Base-by-base conservation (phyloP, 2,888 invertebrate species). In the Oxyteleia sp. region DNA sequence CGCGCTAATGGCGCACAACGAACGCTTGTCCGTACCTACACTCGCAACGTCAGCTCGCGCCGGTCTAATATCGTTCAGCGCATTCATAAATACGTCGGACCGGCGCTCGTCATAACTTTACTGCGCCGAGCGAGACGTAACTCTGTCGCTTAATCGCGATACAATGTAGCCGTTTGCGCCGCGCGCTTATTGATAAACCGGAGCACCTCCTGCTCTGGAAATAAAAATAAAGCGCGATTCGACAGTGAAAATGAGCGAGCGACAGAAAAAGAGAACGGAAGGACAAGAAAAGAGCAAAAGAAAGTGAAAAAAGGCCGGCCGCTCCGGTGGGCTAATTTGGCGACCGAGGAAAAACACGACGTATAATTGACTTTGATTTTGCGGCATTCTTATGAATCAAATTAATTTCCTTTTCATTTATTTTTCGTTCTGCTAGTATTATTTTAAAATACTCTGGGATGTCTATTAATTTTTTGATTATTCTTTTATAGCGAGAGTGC, bases 31-130 rank as follows among this genome's bases (percentile, higher is more conserved):
- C 88, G 85, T 88, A 87, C 86, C 85, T 87, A 84, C 79, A 83
- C 86, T 87, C 87, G 83, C 87, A 88, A 87, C 86, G 87, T 89
- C 87, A 86, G 87, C 91, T 89, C 88, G 84, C 88, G 83, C 87
- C 88, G 84, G 88, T 86, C 90, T 91, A 90, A 91, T 90, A 89
- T 90, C 89, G 87, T 85, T 87, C 85, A 80, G 76, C 83, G 84
- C 85, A 84, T 86, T 89, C 89, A 91, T 92, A 92, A 92, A 92
- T 92, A 91, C 87, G 88, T 91, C 90, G 86, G 83, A 79, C n/a
- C 59, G 86, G 76, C 74, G 79, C 84, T 86, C 86, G 87, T 90
- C 89, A 87, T 89, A 89, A 90, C 87, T 88, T 88, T 87, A 85
- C 82, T 76, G 59, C 49, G 68, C 82, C 66, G 55, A 75, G 79